Conservation (phyloP, 1,140 invertebrate species). For the Zophobas atratus region DNA sequence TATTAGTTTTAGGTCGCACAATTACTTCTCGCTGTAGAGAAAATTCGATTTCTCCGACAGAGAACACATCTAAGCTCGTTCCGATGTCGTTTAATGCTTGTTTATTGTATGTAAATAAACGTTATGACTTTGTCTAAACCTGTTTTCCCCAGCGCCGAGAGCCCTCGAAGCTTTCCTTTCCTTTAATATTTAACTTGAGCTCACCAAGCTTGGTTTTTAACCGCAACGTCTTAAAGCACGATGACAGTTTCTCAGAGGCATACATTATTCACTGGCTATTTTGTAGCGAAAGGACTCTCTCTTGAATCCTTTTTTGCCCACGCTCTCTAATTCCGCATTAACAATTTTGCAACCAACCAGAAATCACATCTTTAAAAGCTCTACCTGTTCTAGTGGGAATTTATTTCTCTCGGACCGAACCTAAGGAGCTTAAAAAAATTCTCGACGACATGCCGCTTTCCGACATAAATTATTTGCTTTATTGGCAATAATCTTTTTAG, state of each 20-base stretch:
- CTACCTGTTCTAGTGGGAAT: neutral
- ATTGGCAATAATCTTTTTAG: constrained; percentile 1
- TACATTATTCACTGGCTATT: constrained; percentile 37
- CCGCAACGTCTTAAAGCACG: constrained; percentile 3
- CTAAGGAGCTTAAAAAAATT: constrained; percentile 13
- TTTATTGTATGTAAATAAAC: too few relatives aligned
- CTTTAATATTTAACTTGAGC: constrained; percentile 25
- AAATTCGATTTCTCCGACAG: too few relatives aligned
- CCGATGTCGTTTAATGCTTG: too few relatives aligned
- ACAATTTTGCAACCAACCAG: constrained; percentile 4
- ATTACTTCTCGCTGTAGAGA: too few relatives aligned
- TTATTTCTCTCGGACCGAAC: neutral
- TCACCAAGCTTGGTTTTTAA: constrained; percentile 20
- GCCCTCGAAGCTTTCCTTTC: constrained; percentile 6
- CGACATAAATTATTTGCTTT: neutral
- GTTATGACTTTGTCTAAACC: too few relatives aligned
- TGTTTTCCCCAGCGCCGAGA: neutral
- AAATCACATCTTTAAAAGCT: neutral
- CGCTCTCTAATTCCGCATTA: constrained; percentile 18
- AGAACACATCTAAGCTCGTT: too few relatives aligned
- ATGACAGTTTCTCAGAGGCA: constrained; percentile 10
- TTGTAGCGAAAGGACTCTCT: constrained; percentile 10
- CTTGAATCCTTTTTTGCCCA: neutral
- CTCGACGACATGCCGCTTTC: neutral
- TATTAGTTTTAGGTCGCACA: too few relatives aligned